Conservation (phyloP, 2,797 vertebrate species). For the Tokudaia tokunoshimensis region DNA sequence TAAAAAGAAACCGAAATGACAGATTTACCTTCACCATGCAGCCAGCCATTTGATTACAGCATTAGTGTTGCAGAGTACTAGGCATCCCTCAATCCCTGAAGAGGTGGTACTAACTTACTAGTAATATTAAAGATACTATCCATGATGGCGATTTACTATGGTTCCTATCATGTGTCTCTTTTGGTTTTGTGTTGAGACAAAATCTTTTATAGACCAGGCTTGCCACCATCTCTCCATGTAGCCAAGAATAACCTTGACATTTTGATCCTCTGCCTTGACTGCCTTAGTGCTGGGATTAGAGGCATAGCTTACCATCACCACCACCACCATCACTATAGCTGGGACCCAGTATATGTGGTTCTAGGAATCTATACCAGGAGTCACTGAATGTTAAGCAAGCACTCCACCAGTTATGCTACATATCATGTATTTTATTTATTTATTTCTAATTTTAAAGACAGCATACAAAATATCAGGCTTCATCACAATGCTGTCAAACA, state of each 20-base stretch:
- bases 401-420: neutral
- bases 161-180: neutral
- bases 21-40: neutral
- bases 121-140: neutral
- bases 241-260: neutral
- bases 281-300: neutral
- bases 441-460: neutral
- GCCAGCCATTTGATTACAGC: neutral
- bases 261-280: neutral
- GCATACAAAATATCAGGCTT: neutral
- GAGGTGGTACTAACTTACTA: constrained; percentile 28
- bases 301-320: neutral
- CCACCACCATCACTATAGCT: neutral
- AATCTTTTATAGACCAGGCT: neutral
- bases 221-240: neutral
- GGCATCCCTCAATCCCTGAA: neutral
- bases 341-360: neutral
- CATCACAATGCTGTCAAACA: neutral
- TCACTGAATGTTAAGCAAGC: neutral
- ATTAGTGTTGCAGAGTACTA: neutral
- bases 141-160: neutral
- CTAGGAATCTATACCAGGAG: neutral
- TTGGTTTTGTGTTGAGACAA: neutral
- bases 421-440: neutral
- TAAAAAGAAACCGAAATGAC: neutral